These are phyloP conservation scores for Dynastes tityus DNA, from an alignment of 2,888 invertebrate genomes.

Conservation along the genomic window DNA sequence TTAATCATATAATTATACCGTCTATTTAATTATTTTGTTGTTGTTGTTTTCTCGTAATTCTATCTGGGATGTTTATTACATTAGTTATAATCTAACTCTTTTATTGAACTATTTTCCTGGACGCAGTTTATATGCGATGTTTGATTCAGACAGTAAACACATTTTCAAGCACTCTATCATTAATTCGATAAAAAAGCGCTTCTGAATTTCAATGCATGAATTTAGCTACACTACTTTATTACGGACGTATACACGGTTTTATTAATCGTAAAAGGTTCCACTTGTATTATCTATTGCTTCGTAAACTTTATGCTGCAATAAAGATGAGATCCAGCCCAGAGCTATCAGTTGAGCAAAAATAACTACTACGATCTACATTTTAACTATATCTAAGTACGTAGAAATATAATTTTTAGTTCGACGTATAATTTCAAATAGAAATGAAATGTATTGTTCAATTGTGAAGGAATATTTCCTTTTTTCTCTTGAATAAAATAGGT, in stretches of 20 bases:
- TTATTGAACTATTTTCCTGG: no score
- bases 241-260: conserved; percentile 11
- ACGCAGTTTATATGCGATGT: not conserved
- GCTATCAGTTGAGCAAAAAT: not conserved
- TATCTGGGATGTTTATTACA: no score
- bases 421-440: not conserved
- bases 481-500: not conserved
- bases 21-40: no score
- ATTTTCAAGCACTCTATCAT: not conserved
- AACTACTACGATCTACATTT: not conserved
- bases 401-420: not conserved
- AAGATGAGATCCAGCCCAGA: not conserved
- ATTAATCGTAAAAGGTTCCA: conserved; percentile 31
- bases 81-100: no score
- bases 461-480: not conserved
- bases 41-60: no score
- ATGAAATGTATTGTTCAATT: no score
- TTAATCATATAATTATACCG: no score
- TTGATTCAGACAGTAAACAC: not conserved
- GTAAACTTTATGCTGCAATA: conserved; percentile 10
- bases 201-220: conserved; percentile 29
- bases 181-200: conserved; percentile 1
- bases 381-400: not conserved
- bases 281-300: conserved; percentile 21
- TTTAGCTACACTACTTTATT: conserved; percentile 33